Conservation (phyloP, 2,797 vertebrate species). For the Epinephelus awoara region DNA sequence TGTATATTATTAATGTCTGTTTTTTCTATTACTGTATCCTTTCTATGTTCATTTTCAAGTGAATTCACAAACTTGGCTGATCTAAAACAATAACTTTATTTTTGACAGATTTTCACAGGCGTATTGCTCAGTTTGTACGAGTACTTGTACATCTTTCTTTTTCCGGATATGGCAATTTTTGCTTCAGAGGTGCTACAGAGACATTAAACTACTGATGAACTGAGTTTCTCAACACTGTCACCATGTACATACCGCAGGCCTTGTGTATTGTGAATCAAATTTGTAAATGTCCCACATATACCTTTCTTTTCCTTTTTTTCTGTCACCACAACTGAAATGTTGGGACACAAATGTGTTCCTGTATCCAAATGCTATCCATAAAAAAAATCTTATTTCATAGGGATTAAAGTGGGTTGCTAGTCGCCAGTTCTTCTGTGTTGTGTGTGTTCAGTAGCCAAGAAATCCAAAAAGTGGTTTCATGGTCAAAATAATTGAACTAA, state of each 20-base stretch:
- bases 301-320: constrained; percentile 16
- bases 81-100: constrained; percentile 47
- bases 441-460: constrained; percentile 32
- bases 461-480: not conserved
- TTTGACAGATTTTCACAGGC: constrained; percentile 60
- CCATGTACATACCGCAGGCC: constrained; percentile 78
- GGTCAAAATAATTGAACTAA: not conserved
- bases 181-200: constrained; percentile 77
- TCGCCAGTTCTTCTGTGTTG: constrained; percentile 60
- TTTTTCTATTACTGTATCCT: constrained; percentile 70
- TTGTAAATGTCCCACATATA: constrained; percentile 62
- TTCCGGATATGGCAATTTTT: constrained; percentile 45
- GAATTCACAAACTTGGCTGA: constrained; percentile 56
- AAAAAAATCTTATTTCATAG: constrained; percentile 65
- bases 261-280: constrained; percentile 70
- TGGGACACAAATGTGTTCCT: constrained; percentile 51
- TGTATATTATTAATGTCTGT: constrained; percentile 74
- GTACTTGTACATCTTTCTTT: constrained; percentile 20
- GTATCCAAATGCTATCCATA: constrained; percentile 62
- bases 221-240: constrained; percentile 50
- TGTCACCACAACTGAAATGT: constrained; percentile 53
- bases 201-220: constrained; percentile 79
- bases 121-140: constrained; percentile 51
- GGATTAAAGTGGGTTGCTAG: constrained; percentile 81
- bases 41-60: constrained; percentile 71